A percentile compares a stretch with the other conserved stretches of the same genome.
Conservation (phyloP, 2,888 invertebrate species). For the Tipula confusa region DNA sequence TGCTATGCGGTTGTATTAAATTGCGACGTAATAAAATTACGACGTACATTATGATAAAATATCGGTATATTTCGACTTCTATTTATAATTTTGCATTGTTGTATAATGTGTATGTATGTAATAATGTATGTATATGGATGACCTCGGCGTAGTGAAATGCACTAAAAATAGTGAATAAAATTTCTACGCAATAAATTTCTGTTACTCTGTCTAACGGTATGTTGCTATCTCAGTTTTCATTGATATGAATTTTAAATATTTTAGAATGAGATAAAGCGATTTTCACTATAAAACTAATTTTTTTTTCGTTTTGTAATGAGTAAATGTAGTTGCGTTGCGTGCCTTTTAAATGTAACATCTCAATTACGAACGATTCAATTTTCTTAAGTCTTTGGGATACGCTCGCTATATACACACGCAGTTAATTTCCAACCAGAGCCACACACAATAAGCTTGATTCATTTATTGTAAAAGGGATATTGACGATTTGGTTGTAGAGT, state of each 20-base stretch:
- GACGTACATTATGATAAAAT: background rate
- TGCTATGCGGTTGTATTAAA: background rate
- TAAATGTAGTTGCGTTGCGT: constrained; percentile 27
- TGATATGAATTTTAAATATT: background rate
- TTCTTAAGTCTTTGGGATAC: background rate
- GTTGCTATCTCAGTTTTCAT: background rate
- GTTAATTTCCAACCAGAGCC: background rate
- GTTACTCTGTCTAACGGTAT: background rate
- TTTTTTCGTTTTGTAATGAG: background rate
- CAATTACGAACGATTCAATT: background rate
- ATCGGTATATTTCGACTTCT: background rate
- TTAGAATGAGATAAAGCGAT: constrained; percentile 14
- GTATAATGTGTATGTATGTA: background rate
- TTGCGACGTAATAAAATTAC: background rate
- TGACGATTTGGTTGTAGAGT: background rate
- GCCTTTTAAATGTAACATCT: constrained; percentile 29
- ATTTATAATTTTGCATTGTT: background rate
- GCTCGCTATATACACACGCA: background rate
- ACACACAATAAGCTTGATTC: background rate
- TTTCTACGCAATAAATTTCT: constrained; percentile 26
- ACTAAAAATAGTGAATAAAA: constrained; percentile 26
- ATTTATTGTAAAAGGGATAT: background rate
- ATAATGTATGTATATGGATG: too few relatives aligned
- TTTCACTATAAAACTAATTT: background rate
- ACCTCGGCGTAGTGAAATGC: background rate